phyloP scores from a whole-genome alignment of 2,888 invertebrate genomes.

The Eulithis testata region DNA sequence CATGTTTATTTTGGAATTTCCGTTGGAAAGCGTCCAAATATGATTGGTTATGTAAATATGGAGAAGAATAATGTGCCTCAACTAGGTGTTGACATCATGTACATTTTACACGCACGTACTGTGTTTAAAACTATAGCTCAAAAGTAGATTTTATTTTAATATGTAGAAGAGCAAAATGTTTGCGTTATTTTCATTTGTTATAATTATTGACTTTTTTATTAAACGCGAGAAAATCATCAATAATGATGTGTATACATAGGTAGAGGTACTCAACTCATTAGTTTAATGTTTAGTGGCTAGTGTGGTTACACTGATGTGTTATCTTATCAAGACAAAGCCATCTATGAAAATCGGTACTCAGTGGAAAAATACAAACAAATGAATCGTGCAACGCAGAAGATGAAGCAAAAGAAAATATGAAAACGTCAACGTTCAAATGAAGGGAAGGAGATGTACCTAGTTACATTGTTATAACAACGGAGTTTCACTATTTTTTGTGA shows the following conservation, averaged over 20 bases:
- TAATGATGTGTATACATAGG: too few species aligned
- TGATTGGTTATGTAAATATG: conserved; percentile 40
- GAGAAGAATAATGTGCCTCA: conserved; percentile 26
- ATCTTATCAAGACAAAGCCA: conserved; percentile 30
- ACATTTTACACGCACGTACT: conserved; percentile 11
- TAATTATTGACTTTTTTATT: too few species aligned
- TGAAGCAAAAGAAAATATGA: background rate
- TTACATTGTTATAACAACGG: too few species aligned
- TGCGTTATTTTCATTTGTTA: too few species aligned
- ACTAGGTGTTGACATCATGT: conserved; percentile 19
- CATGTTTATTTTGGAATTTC: conserved; percentile 54
- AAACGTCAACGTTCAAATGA: background rate
- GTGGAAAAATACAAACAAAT: conserved; percentile 26
- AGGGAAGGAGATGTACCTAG: background rate
- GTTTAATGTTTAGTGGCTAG: background rate
- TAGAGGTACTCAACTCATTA: too few species aligned
- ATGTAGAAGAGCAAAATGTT: too few species aligned
- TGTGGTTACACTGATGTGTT: background rate
- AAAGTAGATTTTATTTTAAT: too few species aligned
- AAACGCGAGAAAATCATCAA: too few species aligned
- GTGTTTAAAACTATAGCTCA: background rate
- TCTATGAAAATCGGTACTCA: conserved; percentile 12
- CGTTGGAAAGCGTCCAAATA: conserved; percentile 58
- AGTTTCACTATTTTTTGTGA: background rate
- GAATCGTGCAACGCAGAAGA: background rate